A percentile compares a stretch with the other conserved stretches of the same genome.
Evolutionary conservation across 2,888 invertebrate genomes (phyloP).

Genomic region (Harpalus rufipes): DNA sequence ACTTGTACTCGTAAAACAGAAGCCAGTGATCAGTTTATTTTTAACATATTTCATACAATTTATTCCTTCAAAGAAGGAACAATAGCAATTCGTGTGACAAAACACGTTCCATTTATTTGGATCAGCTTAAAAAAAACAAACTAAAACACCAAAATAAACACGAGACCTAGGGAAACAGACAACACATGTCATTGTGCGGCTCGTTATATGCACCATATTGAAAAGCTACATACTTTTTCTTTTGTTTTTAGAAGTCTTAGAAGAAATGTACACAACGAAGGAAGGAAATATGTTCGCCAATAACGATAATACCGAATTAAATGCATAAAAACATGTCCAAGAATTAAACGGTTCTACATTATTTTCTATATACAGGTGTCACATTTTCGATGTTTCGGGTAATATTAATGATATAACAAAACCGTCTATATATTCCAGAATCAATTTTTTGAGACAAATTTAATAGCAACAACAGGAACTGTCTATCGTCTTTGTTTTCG

Average conservation of each 20-base stretch:
- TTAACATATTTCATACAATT: slow-evolving; percentile 48
- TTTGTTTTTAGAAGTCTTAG: not conserved
- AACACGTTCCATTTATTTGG: slow-evolving; percentile 63
- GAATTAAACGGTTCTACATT: no score
- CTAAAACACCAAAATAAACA: slow-evolving; percentile 58
- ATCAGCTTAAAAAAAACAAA: slow-evolving; percentile 48
- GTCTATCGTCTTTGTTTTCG: no score
- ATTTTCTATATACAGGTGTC: no score
- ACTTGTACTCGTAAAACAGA: slow-evolving; percentile 26
- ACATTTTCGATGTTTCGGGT: no score
- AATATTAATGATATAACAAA: no score
- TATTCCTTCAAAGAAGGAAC: slow-evolving; percentile 47
- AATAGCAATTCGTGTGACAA: slow-evolving; percentile 55
- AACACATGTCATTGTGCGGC: slow-evolving; percentile 51
- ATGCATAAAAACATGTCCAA: no score
- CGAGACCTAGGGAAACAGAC: slow-evolving; percentile 26
- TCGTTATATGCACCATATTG: slow-evolving; percentile 31
- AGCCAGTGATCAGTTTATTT: slow-evolving; percentile 51
- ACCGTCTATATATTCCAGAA: no score
- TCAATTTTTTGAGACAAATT: no score
- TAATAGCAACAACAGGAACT: no score
- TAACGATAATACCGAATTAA: no score
- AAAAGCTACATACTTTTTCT: not conserved
- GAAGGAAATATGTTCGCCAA: no score
- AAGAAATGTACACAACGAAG: no score